Evolutionary conservation across 2,113 vertebrate species (phyloP).

Genomic region (Perccottus glenii): DNA sequence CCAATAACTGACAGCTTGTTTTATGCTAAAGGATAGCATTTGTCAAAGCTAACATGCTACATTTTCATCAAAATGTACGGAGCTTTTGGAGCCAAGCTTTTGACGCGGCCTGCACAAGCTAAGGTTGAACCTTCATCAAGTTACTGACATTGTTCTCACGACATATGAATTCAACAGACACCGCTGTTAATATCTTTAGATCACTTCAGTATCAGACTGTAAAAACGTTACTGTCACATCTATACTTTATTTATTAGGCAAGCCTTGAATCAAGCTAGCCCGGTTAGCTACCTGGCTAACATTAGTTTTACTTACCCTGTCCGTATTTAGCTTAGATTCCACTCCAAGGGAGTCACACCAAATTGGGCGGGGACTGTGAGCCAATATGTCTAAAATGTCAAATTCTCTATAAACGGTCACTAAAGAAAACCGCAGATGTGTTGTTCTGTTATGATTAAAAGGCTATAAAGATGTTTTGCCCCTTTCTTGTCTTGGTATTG

Average conservation of each 20-base stretch:
- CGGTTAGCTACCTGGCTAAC: conserved; percentile 50
- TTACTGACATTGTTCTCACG: conserved; percentile 26
- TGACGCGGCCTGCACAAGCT: conserved; percentile 69
- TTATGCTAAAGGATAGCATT: conserved; percentile 50
- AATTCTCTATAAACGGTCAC: conserved; percentile 58
- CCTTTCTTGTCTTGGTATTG: conserved; percentile 77
- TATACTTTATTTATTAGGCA: conserved; percentile 35
- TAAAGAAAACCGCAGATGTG: conserved; percentile 56
- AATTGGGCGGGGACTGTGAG: conserved; percentile 77
- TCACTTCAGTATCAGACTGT: conserved; percentile 11
- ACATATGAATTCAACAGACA: conserved; percentile 35
- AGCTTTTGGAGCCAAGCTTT: conserved; percentile 43
- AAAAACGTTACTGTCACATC: conserved; percentile 10
- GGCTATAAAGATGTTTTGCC: conserved; percentile 70
- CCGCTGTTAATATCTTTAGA: not conserved
- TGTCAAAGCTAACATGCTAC: conserved; percentile 52
- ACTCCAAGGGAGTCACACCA: conserved; percentile 79
- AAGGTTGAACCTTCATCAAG: conserved; percentile 42
- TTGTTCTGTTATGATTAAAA: conserved; percentile 67
- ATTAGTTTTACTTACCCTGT: conserved; percentile 79
- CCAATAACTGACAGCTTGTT: conserved; percentile 65
- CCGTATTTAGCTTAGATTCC: conserved; percentile 81
- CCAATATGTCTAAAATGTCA: conserved; percentile 72
- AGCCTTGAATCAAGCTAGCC: conserved; percentile 28
- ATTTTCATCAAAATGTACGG: conserved; percentile 45